Base-by-base conservation (phyloP, 2,888 invertebrate species). In the Trichopoda pennipes region DNA sequence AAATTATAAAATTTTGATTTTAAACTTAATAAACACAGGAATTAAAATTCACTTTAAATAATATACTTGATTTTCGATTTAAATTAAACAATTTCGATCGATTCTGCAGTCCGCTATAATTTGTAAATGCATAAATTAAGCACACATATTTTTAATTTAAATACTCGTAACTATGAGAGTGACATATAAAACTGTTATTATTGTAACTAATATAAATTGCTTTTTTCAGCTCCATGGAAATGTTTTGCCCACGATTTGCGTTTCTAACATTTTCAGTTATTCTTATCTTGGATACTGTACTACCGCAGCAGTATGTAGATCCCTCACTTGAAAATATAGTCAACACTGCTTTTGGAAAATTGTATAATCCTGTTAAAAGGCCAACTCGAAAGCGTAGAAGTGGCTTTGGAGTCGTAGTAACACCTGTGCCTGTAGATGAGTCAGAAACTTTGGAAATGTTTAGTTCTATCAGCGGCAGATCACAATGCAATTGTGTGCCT, bases 401-500 rank as follows among this genome's bases (percentile, higher is more conserved):
- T 4, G 90, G 91, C 3, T 86, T 91, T 63, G 88, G 55, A 3
- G 64, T 83, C 44, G 85, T 91, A 42, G 91, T 91, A 0, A 89
- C 88, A 7, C 90, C 91, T 0, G 90, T 87, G 17, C 89, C 91
- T 14, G 64, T 86, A 6, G 86, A 86, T 73, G 78, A 88, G 0
- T 88, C 91, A 0, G 84, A 53, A 63, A 87, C 88, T 1, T 72
- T 85, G 56, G 88, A 87, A 0, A 86, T 90, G 17, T 87, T 88
- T 0, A 91, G 91, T 28, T 90, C 90, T 0, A 90, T 92, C 14
- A 93, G 92, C 0, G 91, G 91, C 0, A 49, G 82, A 10, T 35
- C 72, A 1, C 77, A 73, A 1, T 96, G 96, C 86, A 92, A 94
- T 61, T 97, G 97, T 87, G 95, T 97, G 3, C 95, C 96, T 0